These are phyloP conservation scores for Erethizon dorsatum DNA, from an alignment of 2,797 vertebrate species.

Conservation along the genomic window DNA sequence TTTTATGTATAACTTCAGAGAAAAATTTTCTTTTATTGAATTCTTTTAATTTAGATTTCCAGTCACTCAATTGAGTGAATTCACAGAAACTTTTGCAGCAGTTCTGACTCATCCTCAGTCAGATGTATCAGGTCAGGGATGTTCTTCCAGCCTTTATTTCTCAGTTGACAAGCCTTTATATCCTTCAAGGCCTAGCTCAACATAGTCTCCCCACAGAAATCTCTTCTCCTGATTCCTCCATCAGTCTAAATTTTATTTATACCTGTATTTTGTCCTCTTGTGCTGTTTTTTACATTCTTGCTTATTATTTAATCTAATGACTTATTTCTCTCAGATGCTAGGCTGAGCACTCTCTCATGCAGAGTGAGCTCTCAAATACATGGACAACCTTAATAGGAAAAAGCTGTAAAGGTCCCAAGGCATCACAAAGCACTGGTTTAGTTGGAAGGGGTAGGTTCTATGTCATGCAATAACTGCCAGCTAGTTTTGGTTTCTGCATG, in stretches of 20 bases:
- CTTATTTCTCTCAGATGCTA: slow-evolving; percentile 42
- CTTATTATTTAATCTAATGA: slow-evolving; percentile 8
- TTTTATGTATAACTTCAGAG: slow-evolving; percentile 78
- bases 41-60: slow-evolving; percentile 66
- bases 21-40: slow-evolving; percentile 67
- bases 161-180: background rate
- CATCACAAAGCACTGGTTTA: background rate
- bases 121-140: background rate
- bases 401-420: background rate
- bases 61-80: slow-evolving; percentile 17
- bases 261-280: background rate
- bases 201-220: background rate
- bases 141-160: background rate
- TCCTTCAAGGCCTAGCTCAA: slow-evolving; percentile 26
- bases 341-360: background rate
- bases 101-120: slow-evolving; percentile 6
- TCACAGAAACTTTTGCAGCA: slow-evolving; percentile 26
- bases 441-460: slow-evolving; percentile 14
- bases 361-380: background rate
- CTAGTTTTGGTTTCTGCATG: slow-evolving; percentile 29
- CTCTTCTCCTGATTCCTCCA: slow-evolving; percentile 13
- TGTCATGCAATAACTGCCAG: background rate
- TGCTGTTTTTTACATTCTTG: background rate
- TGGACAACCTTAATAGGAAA: background rate
- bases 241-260: slow-evolving; percentile 20